Percentiles rank a stretch among this genome's conserved stretches.
These are phyloP conservation scores for Acipenser ruthenus DNA, from an alignment of 2,797 vertebrate genomes.

Conservation along the genomic window DNA sequence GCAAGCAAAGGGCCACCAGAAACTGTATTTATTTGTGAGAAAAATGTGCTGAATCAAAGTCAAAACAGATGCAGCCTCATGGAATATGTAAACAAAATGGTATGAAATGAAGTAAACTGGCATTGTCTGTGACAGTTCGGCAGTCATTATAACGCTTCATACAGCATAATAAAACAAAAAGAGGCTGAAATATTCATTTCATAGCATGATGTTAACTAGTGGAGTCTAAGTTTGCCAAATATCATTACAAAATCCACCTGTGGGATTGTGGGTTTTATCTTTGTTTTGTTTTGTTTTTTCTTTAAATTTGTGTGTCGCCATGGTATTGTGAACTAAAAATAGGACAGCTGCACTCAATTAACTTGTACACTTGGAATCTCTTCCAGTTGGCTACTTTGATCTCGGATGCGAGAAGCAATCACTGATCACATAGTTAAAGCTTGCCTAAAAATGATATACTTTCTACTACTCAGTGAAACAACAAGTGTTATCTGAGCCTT, in stretches of 20 bases:
- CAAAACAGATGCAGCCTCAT: not conserved
- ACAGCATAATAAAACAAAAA: not conserved
- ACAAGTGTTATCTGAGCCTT: too few relatives aligned
- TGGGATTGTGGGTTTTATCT: too few relatives aligned
- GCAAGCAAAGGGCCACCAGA: not conserved
- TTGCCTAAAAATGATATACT: too few relatives aligned
- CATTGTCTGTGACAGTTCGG: not conserved
- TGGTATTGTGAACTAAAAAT: constrained; percentile 15
- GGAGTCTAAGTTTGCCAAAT: too few relatives aligned
- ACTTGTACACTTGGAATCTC: constrained; percentile 13
- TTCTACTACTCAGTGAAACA: too few relatives aligned
- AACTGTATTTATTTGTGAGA: not conserved
- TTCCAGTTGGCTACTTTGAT: constrained; percentile 15
- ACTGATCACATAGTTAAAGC: not conserved
- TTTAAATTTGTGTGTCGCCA: constrained; percentile 2
- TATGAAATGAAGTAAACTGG: not conserved
- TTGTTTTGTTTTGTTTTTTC: too few relatives aligned
- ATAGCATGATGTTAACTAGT: too few relatives aligned
- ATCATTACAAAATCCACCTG: too few relatives aligned
- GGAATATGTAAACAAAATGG: not conserved
- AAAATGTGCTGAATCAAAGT: not conserved
- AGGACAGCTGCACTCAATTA: constrained; percentile 19
- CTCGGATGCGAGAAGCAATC: constrained; percentile 8
- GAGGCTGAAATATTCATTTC: not conserved
- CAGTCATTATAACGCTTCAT: not conserved